phyloP scores from a whole-genome alignment of 2,888 invertebrate genomes.

The Machimus atricapillus region DNA sequence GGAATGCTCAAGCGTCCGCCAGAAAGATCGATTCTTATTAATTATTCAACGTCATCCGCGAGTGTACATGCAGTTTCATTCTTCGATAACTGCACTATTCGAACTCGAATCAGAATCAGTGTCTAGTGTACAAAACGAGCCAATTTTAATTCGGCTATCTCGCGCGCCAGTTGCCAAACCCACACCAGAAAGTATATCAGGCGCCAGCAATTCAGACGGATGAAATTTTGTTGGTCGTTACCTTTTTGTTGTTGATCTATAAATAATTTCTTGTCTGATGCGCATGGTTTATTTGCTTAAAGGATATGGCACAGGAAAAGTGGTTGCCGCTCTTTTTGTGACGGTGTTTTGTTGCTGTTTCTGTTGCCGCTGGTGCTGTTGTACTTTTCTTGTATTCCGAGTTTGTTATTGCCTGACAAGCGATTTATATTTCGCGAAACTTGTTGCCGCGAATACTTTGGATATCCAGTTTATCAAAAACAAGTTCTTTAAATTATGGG shows the following conservation, averaged over 20 bases:
- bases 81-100: constrained; percentile 12
- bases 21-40: neutral
- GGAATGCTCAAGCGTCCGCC: neutral
- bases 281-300: constrained; percentile 36
- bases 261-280: constrained; percentile 43
- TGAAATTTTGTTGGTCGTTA: constrained; percentile 42
- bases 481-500: neutral
- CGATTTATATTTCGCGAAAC: neutral
- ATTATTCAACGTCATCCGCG: constrained; percentile 13
- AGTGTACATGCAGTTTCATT: neutral
- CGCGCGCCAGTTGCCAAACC: constrained; percentile 33
- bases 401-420: neutral
- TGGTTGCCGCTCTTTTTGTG: neutral
- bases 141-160: constrained; percentile 30
- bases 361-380: neutral
- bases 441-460: neutral
- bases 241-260: constrained; percentile 45
- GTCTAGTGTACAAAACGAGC: constrained; percentile 16
- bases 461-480: neutral
- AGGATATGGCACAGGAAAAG: constrained; percentile 18
- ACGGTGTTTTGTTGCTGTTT: neutral
- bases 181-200: constrained; percentile 45
- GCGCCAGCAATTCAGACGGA: constrained; percentile 46
- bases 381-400: neutral
- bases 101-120: constrained; percentile 9